phyloP scores from a whole-genome alignment of 2,113 vertebrate species.

The Poicephalus meyeri region DNA sequence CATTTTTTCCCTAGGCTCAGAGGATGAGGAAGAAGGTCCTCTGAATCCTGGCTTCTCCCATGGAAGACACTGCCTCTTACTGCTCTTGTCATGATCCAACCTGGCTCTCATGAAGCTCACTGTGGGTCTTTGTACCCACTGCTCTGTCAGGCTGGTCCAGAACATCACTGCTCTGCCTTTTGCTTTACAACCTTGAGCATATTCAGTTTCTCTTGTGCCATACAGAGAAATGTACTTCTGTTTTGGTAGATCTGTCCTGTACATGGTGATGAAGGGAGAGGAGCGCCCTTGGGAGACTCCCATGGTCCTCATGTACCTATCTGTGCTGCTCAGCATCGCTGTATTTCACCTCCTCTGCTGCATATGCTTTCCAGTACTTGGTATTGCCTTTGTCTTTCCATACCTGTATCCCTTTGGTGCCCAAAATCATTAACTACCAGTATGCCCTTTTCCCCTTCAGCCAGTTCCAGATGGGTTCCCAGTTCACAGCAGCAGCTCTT shows the following conservation, averaged over 20 bases:
- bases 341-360: neutral
- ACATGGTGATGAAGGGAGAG: neutral
- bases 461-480: neutral
- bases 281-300: neutral
- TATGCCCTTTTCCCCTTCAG: constrained; percentile 15
- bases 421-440: constrained; percentile 30
- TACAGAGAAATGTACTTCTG: neutral
- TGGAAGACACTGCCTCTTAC: neutral
- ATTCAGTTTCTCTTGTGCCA: neutral
- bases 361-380: neutral
- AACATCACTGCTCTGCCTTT: neutral
- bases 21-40: neutral
- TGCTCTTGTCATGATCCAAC: neutral
- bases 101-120: neutral
- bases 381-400: neutral
- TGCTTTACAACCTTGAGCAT: neutral
- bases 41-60: neutral
- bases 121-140: neutral
- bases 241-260: neutral
- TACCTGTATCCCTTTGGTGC: neutral
- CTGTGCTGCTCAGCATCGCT: neutral
- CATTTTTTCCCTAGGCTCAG: neutral
- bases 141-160: neutral
- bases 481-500: neutral
- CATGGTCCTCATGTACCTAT: neutral